Evolutionary conservation across 2,797 vertebrate genomes (phyloP).

Genomic region (Cirrhinus mrigala): DNA sequence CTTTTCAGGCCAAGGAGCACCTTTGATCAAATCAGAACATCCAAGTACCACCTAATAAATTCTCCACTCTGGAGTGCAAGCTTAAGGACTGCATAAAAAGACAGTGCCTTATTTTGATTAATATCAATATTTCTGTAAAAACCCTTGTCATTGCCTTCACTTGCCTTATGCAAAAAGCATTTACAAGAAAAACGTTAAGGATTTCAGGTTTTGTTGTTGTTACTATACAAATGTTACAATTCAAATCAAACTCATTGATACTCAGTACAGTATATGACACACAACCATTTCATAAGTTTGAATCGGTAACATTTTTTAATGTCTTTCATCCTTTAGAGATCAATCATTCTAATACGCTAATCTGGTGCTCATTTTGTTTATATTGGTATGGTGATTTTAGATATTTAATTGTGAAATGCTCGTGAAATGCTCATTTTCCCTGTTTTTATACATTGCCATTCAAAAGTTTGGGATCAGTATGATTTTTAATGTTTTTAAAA

Average conservation of each 20-base stretch:
- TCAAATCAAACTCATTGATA: neutral
- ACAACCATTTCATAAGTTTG: neutral
- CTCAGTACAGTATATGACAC: neutral
- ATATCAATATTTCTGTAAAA: neutral
- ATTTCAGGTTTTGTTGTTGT: neutral
- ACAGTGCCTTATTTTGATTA: neutral
- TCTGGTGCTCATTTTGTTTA: neutral
- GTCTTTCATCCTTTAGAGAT: no score
- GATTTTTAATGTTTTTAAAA: no score
- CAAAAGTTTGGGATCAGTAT: no score
- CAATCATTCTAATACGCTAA: neutral
- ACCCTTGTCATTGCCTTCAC: neutral
- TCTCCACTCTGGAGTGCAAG: neutral
- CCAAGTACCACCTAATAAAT: neutral
- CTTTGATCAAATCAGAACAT: slow-evolving; percentile 37
- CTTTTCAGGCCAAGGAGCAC: slow-evolving; percentile 22
- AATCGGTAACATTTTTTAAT: neutral
- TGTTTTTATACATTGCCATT: no score
- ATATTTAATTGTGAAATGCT: no score
- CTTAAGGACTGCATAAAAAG: neutral
- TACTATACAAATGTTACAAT: neutral
- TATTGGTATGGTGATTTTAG: no score
- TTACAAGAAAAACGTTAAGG: neutral
- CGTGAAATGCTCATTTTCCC: no score
- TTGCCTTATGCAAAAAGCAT: neutral